Base-by-base conservation (phyloP, 2,888 invertebrate genomes). In the Cephus nigrinus region DNA sequence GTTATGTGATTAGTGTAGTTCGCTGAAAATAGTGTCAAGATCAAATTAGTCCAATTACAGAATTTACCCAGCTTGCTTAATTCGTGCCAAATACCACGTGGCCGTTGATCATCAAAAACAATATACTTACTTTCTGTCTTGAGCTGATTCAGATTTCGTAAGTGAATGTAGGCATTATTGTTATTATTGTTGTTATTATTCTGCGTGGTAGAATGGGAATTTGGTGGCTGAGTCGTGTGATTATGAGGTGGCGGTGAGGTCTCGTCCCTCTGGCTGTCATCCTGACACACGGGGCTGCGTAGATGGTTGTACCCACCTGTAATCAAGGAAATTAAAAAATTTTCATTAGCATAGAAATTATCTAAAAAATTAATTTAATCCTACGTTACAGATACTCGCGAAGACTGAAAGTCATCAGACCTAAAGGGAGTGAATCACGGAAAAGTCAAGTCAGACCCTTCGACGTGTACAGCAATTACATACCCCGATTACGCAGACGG, bases 281-380 rank as follows among this genome's bases (percentile, higher is more conserved):
- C 90, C 80, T 89, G 92, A 89, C 93, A 93, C 75, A 92, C 92
- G 75, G 93, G 93, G 90, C 93, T 93, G 86, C 93, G 92, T 83
- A 93, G 87, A 85, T 93, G 93, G 84, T 93, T 93, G 88, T 93
- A 93, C 80, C 93, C 93, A 83, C 93, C 93, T 93, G 90, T 1
- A 92, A 90, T 73, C 79, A 86, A 80, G 83, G 79, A 5, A 40
- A 40, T 5, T 5, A 23, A 55, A 0, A 2, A 23, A 55, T 9
- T 23, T 15, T 23, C 9, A 55, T 55, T 23, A 23, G 9, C 23
- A 23, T 9, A 55, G 1, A 9, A 55, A 23, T 35, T 35, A 55
- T 1, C 0, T 55, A 2, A 15, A 2, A 55, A 55, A 23, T 55
- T 23, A 23, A 40, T 40, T 15, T 1, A 15, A 15, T 15, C 40